phyloP scores from a whole-genome alignment of 2,797 vertebrate genomes.

The Sphenodon punctatus region DNA sequence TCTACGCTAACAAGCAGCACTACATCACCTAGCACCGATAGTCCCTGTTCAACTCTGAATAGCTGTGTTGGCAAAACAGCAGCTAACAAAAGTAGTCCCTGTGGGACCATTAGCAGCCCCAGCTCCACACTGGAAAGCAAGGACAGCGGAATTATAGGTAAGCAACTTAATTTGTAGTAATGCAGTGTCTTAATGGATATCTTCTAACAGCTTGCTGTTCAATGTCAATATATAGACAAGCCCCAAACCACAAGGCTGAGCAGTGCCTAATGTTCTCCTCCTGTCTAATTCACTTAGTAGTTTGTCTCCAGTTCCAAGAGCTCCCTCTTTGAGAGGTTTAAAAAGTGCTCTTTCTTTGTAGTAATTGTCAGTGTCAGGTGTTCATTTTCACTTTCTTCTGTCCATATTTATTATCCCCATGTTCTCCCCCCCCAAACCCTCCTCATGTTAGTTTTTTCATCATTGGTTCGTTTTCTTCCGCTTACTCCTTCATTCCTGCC shows the following conservation, averaged over 20 bases:
- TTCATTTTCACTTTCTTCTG: not conserved
- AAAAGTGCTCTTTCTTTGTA: not conserved
- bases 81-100: conserved; percentile 84
- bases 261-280: rapidly evolving
- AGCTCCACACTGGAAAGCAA: conserved; percentile 99
- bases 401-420: not conserved
- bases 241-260: not conserved
- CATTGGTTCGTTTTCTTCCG: not conserved
- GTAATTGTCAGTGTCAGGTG: not conserved
- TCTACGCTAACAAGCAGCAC: conserved; percentile 97
- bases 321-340: not conserved
- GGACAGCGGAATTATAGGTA: conserved; percentile 99
- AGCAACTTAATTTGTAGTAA: conserved; percentile 47
- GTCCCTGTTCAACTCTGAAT: conserved; percentile 91
- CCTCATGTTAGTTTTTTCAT: not conserved
- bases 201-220: not conserved
- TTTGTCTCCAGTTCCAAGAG: not conserved
- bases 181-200: not conserved
- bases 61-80: conserved; percentile 83
- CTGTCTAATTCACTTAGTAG: not conserved
- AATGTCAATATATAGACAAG: not conserved
- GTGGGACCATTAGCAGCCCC: conserved; percentile 93
- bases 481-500: too few species aligned
- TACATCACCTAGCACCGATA: conserved; percentile 92
- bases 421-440: conserved; percentile 14